Base-by-base conservation (phyloP, 2,888 invertebrate species). In the Theristus sp. region DNA sequence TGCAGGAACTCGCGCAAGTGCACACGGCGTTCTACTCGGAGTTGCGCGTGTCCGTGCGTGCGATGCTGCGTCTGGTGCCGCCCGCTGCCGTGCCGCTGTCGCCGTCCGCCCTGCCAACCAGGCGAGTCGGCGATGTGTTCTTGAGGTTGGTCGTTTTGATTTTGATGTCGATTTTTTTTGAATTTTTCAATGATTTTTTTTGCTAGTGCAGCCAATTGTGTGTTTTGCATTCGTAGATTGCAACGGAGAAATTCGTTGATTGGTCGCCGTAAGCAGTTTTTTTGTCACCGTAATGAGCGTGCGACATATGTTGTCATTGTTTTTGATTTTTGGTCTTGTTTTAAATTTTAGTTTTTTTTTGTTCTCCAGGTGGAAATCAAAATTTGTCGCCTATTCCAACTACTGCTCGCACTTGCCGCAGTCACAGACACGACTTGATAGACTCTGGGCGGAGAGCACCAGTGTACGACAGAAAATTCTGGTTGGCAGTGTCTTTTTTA, bases 381-480 rank as follows among this genome's bases (percentile, higher is more conserved):
- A 85, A 63, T 85, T 98, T 74, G 81, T 94, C 46, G 82, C 90
- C 60, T 98, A 98, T 73, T 94, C 93, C 22, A 86, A 87, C 72
- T 98, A 93, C 76, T 96, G 96, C 78, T 87, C 93, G 56, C 89
- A 90, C 76, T 81, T 98, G 63, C 86, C 89, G 1, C 80, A 81
- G 60, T 91, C 93, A n/a, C 89, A 90, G 73, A 84, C 84, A 64
- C 80, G 83, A 62, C 81, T 96, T 62, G 88, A 89, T 75, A 83
- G 84, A 53, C 73, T 84, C 3, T 85, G 85, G 67, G 79, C 82
- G 30, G 82, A 80, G 63, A 84, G 83, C 71, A 81, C 82, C 64
- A 70, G 75, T 2, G 79, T 86, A 65, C 82, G 81, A 70, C 82
- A 82, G 67, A 82, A 82, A 73, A 79, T 87, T 62, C 80, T 80